A percentile compares a stretch with the other conserved stretches of the same genome.
These are phyloP conservation scores for Goniozus legneri DNA, from an alignment of 1,140 invertebrate species.

Conservation along the genomic window DNA sequence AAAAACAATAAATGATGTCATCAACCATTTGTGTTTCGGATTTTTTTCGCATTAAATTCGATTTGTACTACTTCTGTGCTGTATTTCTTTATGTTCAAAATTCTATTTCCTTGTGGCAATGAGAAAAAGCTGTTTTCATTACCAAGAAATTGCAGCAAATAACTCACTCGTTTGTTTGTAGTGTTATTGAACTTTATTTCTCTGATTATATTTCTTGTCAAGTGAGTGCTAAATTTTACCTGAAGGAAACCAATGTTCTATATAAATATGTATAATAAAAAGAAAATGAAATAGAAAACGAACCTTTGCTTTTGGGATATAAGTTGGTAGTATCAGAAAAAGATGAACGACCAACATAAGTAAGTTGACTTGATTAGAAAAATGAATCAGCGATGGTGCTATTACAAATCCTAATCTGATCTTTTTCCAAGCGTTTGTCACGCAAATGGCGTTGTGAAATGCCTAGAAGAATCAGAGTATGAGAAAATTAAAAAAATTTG, in stretches of 20 bases:
- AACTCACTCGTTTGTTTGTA: conserved; percentile 22
- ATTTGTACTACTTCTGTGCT: conserved; percentile 12
- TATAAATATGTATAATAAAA: conserved; percentile 20
- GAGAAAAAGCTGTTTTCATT: conserved; percentile 17
- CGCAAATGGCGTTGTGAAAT: conserved; percentile 45
- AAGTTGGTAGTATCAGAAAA: conserved; percentile 38
- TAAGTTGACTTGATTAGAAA: conserved; percentile 41
- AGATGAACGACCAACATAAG: conserved; percentile 44
- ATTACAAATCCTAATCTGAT: conserved; percentile 45
- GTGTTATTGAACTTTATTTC: conserved; percentile 21
- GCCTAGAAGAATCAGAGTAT: conserved; percentile 15
- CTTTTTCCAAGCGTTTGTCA: conserved; percentile 39
- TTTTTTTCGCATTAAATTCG: conserved; percentile 27
- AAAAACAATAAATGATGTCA: not conserved
- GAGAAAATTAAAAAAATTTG: too few relatives aligned
- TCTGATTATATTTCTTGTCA: conserved; percentile 12
- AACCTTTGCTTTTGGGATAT: conserved; percentile 29
- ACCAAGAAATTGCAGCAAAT: conserved; percentile 20
- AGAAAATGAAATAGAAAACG: conserved; percentile 20
- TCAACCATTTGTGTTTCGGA: conserved; percentile 20
- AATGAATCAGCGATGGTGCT: conserved; percentile 34
- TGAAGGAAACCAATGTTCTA: conserved; percentile 25
- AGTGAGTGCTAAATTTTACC: conserved; percentile 25
- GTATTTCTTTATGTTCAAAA: conserved; percentile 9
- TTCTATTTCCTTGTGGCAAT: not conserved